Conservation (phyloP, 2,113 vertebrate genomes). For the Paratilapia polleni region DNA sequence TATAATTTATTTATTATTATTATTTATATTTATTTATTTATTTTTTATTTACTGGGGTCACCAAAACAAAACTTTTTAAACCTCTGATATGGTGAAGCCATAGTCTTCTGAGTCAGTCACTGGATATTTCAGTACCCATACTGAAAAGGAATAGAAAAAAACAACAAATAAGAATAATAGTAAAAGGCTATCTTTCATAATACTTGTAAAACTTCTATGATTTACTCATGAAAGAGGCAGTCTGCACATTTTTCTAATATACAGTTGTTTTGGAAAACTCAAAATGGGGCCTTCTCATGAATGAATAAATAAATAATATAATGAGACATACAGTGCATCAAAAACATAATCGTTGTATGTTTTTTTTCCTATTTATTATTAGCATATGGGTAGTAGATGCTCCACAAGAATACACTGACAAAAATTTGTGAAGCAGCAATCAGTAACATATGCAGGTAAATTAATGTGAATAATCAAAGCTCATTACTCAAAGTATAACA, state of each 20-base stretch:
- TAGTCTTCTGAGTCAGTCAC: neutral
- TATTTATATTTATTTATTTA: too few species aligned
- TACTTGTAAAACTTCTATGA: neutral
- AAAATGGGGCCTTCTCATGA: neutral
- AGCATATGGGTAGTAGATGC: neutral
- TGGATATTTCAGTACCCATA: neutral
- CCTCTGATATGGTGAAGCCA: neutral
- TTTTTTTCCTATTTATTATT: neutral
- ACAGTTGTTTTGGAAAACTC: neutral
- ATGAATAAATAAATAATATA: neutral
- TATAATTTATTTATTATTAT: too few species aligned
- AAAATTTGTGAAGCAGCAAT: slow-evolving; percentile 24
- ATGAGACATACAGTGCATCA: neutral
- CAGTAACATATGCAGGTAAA: slow-evolving; percentile 44
- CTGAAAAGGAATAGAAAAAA: neutral
- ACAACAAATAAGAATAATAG: neutral
- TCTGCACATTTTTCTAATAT: neutral
- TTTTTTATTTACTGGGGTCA: too few species aligned
- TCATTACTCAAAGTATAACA: slow-evolving; percentile 21
- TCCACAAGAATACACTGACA: neutral
- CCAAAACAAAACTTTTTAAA: neutral
- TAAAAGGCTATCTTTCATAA: rapidly evolving
- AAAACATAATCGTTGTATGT: neutral
- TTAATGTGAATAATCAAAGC: slow-evolving; percentile 24
- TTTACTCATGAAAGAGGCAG: neutral